A percentile compares a stretch with the other conserved stretches of the same genome.
Evolutionary conservation across 1,140 invertebrate species (phyloP).

Genomic region (Drosophila rhopaloa): DNA sequence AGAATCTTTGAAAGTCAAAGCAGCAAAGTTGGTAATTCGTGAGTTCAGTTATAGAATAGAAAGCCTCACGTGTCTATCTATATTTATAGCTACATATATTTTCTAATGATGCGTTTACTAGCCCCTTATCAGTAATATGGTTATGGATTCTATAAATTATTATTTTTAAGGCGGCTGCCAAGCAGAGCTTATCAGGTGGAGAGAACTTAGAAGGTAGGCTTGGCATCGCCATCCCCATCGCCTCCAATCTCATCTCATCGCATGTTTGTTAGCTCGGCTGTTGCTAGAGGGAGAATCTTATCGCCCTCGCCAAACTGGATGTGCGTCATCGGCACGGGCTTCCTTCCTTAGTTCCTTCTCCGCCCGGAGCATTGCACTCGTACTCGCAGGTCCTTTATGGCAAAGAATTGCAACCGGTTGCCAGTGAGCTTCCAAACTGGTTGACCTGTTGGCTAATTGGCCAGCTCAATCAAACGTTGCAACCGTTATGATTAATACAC

Average conservation of each 20-base stretch:
- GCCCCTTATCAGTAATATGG: constrained; percentile 40
- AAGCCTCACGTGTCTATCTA: constrained; percentile 5
- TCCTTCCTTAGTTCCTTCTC: constrained; percentile 13
- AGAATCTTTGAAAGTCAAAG: constrained; percentile 23
- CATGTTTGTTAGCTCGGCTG: constrained; percentile 29
- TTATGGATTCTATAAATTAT: constrained; percentile 36
- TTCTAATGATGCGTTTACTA: constrained; percentile 13
- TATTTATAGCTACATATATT: constrained; percentile 12
- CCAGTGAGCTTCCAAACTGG: background rate
- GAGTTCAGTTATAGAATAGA: background rate
- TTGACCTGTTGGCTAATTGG: background rate
- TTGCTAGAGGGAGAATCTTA: constrained; percentile 50
- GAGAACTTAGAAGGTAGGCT: constrained; percentile 12
- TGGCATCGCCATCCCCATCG: constrained; percentile 28
- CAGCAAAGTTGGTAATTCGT: constrained; percentile 7
- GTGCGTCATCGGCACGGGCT: constrained; percentile 47
- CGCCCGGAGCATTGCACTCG: background rate
- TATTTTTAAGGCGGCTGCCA: constrained; percentile 41
- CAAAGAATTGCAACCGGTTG: background rate
- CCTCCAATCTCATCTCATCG: constrained; percentile 15
- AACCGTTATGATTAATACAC: background rate
- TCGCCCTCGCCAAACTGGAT: constrained; percentile 9
- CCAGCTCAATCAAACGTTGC: background rate
- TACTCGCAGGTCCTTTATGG: background rate
- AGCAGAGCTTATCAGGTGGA: constrained; percentile 36